These are phyloP conservation scores for Diachasmimorpha longicaudata DNA, from an alignment of 1,140 invertebrate species.

Conservation along the genomic window DNA sequence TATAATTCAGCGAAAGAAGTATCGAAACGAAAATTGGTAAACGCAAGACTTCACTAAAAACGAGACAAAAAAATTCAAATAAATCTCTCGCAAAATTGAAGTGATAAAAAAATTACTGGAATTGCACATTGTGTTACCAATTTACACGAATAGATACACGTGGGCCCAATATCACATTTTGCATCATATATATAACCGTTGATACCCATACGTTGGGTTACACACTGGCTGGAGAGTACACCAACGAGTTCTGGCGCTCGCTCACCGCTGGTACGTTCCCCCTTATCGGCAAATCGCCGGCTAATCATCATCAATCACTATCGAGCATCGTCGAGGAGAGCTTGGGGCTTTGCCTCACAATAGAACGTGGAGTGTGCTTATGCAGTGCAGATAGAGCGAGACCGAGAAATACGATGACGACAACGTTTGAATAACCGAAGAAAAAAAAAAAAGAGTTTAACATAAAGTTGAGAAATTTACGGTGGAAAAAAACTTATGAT, in stretches of 20 bases:
- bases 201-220: slow-evolving; percentile 1
- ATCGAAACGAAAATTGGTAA: too few relatives aligned
- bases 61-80: too few relatives aligned
- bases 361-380: neutral
- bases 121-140: slow-evolving; percentile 47
- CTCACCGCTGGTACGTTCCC: slow-evolving; percentile 36
- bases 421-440: neutral
- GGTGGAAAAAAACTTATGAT: neutral
- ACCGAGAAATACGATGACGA: neutral
- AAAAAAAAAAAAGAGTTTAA: neutral
- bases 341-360: slow-evolving; percentile 21
- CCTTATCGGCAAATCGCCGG: slow-evolving; percentile 59
- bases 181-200: slow-evolving; percentile 38
- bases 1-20: too few relatives aligned
- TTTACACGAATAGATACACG: slow-evolving; percentile 51
- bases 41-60: too few relatives aligned
- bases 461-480: neutral
- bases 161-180: slow-evolving; percentile 43
- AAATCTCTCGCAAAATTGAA: too few relatives aligned
- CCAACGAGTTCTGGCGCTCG: slow-evolving; percentile 15
- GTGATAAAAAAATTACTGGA: slow-evolving; percentile 22
- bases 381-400: neutral
- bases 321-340: slow-evolving; percentile 31
- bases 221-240: neutral
- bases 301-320: slow-evolving; percentile 63